A percentile compares a stretch with the other conserved stretches of the same genome.
Conservation (phyloP, 2,797 vertebrate genomes). For the Hydrocynus forskahlii region DNA sequence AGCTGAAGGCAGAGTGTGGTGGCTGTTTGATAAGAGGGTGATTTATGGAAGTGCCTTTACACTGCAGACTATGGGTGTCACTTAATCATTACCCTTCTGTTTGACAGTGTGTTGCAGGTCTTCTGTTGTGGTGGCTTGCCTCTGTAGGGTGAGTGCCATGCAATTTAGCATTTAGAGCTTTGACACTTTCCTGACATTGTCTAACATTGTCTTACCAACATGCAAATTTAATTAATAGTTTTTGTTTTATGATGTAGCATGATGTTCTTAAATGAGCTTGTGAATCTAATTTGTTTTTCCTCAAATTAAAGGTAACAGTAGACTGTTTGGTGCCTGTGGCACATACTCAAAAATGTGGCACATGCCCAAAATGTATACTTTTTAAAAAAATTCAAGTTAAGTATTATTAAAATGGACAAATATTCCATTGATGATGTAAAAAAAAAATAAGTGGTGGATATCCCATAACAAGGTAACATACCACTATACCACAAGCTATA, state of each 20-base stretch:
- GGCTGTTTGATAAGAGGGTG: not conserved
- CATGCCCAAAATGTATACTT: too few species aligned
- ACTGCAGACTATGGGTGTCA: not conserved
- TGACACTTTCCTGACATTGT: constrained; percentile 6
- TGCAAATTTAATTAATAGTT: not conserved
- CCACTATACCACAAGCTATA: too few species aligned
- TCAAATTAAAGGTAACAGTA: not conserved
- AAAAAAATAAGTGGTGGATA: too few species aligned
- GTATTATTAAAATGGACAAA: too few species aligned
- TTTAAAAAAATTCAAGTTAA: too few species aligned
- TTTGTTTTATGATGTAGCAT: not conserved
- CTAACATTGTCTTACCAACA: not conserved
- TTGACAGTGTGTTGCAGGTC: not conserved
- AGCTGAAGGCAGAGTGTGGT: not conserved
- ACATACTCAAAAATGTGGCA: too few species aligned
- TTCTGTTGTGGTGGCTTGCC: not conserved
- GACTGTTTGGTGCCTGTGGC: not conserved
- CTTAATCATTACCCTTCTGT: not conserved
- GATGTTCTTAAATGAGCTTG: not conserved
- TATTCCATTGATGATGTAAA: too few species aligned
- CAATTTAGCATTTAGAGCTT: not conserved
- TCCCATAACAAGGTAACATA: too few species aligned
- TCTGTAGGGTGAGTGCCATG: not conserved
- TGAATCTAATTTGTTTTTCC: constrained; percentile 1
- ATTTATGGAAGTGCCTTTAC: not conserved